A percentile compares a stretch with the other conserved stretches of the same genome.
phyloP scores from a whole-genome alignment of 2,113 vertebrate species.

The Carettochelys insculpta region DNA sequence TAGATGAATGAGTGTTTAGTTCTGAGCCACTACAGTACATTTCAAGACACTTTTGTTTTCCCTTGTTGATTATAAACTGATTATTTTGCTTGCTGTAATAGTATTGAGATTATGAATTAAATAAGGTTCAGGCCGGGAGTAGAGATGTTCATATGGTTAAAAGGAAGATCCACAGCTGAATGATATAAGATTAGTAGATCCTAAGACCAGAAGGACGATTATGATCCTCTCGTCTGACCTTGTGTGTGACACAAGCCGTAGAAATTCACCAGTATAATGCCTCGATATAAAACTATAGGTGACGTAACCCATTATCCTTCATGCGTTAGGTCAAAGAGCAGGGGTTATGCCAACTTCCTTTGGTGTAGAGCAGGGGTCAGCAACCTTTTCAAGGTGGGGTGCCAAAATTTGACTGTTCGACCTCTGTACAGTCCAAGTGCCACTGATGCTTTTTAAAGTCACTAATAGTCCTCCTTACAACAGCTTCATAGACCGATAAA shows the following conservation, averaged over 20 bases:
- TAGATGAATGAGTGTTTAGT: fast-evolving
- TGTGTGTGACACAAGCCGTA: not conserved
- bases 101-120: not conserved
- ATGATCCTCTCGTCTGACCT: not conserved
- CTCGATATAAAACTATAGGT: not conserved
- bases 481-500: too few species aligned
- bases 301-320: not conserved
- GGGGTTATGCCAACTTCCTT: too few species aligned
- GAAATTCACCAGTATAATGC: not conserved
- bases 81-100: not conserved
- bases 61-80: fast-evolving
- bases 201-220: not conserved
- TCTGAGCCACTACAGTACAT: not conserved
- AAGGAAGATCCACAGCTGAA: not conserved
- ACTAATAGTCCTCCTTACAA: too few species aligned
- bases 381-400: too few species aligned
- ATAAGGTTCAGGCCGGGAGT: not conserved
- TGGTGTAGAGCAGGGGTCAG: too few species aligned
- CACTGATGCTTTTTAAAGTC: too few species aligned
- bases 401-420: too few species aligned
- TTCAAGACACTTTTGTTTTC: not conserved
- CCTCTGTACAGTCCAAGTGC: too few species aligned
- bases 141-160: not conserved
- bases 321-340: not conserved
- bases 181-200: not conserved